Evolutionary conservation across 1,140 invertebrate species (phyloP), one percentile per base, ranked within the genome.

Genomic region (Macrotrachela quadricornifera): DNA sequence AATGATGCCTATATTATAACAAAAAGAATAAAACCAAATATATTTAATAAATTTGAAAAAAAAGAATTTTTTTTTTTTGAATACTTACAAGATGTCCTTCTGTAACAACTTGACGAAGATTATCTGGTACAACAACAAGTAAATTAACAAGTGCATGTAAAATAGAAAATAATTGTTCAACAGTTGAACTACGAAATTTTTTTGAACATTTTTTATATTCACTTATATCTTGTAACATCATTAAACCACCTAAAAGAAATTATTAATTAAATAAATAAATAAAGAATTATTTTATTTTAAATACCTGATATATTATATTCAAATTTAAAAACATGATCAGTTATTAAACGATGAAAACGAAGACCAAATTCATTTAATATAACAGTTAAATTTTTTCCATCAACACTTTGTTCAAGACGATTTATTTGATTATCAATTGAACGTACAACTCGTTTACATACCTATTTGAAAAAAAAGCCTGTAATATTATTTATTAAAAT

Each of bases 221-320:
- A 64, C 92, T 94, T 50, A 97, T 82, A 74, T 97, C 92, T 72
- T 86, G 95, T 57, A 97, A 91, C 1, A 84, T 84, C 65, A 87
- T 81, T 83, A 96, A 92, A 3, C 87, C 90, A 52, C 87, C 82
- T 82, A 63, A 37, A 56, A 59, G 38, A 21, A 49, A 47, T 42
- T 15, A 46, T 51, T 46, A 57, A 47, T 10, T 57, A 44, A 50
- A 43, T 41, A 39, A 16, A 39, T 15, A 12, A 44, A 55, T 18
- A 13, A 49, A 59, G 59, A 63, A 21, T 16, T 14, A 41, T 30
- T 14, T 15, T 48, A 18, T 12, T 0, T 55, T 16, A 14, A 58
- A 57, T 61, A 81, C 83, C 91, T 54, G 85, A 79, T 16, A 83
- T 85, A 71, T 87, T 94, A 63, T 91, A 97, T 62, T 87, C 83